These are phyloP conservation scores for Cassiopea xamachana DNA, from an alignment of 30 jellyfish, hydroid and myxozoan genomes.

Conservation along the genomic window DNA sequence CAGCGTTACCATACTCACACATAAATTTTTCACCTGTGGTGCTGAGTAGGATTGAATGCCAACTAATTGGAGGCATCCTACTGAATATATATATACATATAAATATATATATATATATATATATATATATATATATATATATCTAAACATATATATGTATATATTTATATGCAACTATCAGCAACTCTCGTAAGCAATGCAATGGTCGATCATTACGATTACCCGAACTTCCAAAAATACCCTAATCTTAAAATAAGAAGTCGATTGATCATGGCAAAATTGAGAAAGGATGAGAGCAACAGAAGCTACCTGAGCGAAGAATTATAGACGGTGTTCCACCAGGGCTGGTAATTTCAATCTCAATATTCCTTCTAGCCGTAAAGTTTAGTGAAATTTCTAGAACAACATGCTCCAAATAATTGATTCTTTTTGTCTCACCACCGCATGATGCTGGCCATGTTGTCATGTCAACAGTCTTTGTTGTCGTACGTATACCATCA, in stretches of 20 bases:
- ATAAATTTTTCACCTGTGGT: too few relatives aligned
- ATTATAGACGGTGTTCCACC: conserved; percentile 52
- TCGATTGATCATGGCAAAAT: not conserved
- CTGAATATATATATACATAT: too few relatives aligned
- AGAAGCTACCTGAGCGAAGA: conserved; percentile 57
- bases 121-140: too few relatives aligned
- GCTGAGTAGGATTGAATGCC: too few relatives aligned
- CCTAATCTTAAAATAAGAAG: not conserved
- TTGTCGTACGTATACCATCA: conserved; percentile 6
- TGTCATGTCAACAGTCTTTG: not conserved
- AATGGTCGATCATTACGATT: not conserved
- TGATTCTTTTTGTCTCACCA: conserved; percentile 29
- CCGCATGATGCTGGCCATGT: conserved; percentile 32
- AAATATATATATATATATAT: too few relatives aligned
- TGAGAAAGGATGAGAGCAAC: not conserved
- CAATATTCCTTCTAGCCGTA: conserved; percentile 7
- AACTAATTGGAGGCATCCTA: too few relatives aligned
- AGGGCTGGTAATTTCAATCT: conserved; percentile 32
- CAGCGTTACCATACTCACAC: too few relatives aligned
- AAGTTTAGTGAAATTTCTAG: not conserved
- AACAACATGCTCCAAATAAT: conserved; percentile 40
- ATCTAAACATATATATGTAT: too few relatives aligned
- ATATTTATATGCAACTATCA: too few relatives aligned
- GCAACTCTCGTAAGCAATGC: too few relatives aligned
- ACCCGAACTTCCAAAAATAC: not conserved